Evolutionary conservation across 1,140 invertebrate species (phyloP), one percentile per base, ranked within the genome.

Genomic region (Drosophila orena): DNA sequence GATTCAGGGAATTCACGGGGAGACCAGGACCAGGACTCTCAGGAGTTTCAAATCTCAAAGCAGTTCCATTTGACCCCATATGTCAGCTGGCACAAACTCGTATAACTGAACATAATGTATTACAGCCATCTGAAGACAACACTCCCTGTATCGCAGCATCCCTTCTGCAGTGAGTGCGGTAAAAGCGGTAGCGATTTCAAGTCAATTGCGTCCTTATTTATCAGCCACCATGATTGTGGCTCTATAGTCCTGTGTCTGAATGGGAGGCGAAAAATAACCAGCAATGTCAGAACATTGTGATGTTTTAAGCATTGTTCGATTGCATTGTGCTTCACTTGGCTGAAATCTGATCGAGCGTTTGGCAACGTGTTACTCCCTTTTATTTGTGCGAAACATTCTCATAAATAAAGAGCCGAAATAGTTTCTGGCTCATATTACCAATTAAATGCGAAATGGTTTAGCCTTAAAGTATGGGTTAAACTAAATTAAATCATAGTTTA

Each of bases 191-290:
- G 44, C 78, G 79, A 85, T 86, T 85, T 76, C 74, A 71, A 85
- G 81, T 85, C 81, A 85, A 85, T 85, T 86, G 74, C 76, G 78
- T 85, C 83, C 69, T 86, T 85, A 81, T 85, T 81, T 85, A 85
- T 86, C 81, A 85, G 81, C 52, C 66, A 74, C 72, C 81, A 78
- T 57, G 77, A 81, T 78, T 80, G 38, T 60, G n/a, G n/a, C n/a
- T n/a, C n/a, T n/a, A 52, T 53, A 27, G 50, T 37, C 34, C 24
- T 12, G 47, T 42, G 20, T 38, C 2, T 62, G 44, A 34, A 22
- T 49, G 15, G 47, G 14, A 47, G 27, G 37, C 10, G 37, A 47
- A 62, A 46, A 44, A 73, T 30, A 17, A 35, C 47, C 42, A 40
- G 42, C 15, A 34, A 43, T 76, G 80, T 72, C 37, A 43, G 58